phyloP scores from a whole-genome alignment of 2,797 vertebrate species.

The Balearica regulorum region DNA sequence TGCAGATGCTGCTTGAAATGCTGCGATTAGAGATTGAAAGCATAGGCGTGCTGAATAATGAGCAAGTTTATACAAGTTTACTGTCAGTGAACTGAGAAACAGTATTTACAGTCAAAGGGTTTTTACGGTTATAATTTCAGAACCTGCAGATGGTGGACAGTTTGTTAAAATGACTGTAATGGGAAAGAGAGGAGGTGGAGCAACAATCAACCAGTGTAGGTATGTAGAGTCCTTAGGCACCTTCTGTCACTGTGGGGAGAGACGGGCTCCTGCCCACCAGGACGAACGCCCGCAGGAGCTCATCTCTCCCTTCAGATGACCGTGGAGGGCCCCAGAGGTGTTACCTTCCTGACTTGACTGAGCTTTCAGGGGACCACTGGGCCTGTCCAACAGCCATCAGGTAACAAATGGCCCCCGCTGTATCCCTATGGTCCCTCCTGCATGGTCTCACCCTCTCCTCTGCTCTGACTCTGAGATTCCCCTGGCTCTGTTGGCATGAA shows the following conservation, averaged over 20 bases:
- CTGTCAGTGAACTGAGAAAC: neutral
- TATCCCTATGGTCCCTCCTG: neutral
- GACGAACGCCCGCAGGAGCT: neutral
- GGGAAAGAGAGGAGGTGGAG: neutral
- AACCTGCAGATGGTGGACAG: neutral
- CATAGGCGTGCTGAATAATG: neutral
- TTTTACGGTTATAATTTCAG: neutral
- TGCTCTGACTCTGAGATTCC: neutral
- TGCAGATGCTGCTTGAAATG: neutral
- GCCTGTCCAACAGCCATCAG: neutral
- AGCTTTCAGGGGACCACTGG: neutral
- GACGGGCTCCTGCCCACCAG: neutral
- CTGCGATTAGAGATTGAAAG: neutral
- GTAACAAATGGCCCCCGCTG: neutral
- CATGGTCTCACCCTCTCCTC: neutral
- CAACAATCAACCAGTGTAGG: neutral
- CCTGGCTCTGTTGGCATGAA: neutral
- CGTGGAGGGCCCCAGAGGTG: neutral
- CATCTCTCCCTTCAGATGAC: neutral
- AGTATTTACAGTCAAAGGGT: neutral
- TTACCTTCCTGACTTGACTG: neutral
- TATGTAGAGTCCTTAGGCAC: neutral
- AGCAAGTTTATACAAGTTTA: neutral
- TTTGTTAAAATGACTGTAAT: neutral
- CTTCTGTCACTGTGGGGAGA: neutral